Evolutionary conservation across 2,888 invertebrate genomes (phyloP).

Genomic region (Xestoiulus laeticollis): DNA sequence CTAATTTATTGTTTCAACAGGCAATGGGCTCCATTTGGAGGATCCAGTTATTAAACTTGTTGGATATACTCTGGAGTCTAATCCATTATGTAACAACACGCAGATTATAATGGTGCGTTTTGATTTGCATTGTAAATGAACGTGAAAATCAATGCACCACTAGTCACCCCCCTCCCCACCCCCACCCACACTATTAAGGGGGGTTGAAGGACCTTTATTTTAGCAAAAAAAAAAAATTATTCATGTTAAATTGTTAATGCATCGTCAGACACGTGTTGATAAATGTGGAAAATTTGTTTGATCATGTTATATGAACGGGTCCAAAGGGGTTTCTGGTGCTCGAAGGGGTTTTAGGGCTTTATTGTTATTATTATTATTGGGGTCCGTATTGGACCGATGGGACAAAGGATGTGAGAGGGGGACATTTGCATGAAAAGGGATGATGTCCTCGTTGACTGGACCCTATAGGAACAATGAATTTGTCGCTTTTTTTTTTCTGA

Average conservation of each 20-base stretch:
- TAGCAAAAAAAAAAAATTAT: background rate
- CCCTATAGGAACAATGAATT: constrained; percentile 1
- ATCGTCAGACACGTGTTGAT: constrained; percentile 45
- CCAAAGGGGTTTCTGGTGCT: constrained; percentile 17
- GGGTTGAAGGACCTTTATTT: constrained; percentile 20
- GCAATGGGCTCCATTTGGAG: background rate
- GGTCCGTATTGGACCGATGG: background rate
- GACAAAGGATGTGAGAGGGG: constrained; percentile 6
- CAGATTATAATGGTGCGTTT: constrained; percentile 38
- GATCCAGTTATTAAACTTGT: constrained; percentile 41
- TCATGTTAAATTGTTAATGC: constrained; percentile 41
- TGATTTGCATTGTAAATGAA: constrained; percentile 47
- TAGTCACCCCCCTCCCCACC: too few relatives aligned
- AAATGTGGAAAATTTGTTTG: constrained; percentile 47
- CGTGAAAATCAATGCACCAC: constrained; percentile 13
- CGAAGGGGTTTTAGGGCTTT: constrained; percentile 18
- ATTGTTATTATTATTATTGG: constrained; percentile 23
- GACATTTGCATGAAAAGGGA: constrained; percentile 19
- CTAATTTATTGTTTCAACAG: constrained; percentile 44
- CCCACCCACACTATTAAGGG: constrained; percentile 2
- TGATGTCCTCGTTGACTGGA: background rate
- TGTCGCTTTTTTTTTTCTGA: background rate
- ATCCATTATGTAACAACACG: background rate
- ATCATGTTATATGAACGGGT: constrained; percentile 46
- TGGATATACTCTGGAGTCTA: background rate